phyloP scores from a whole-genome alignment of 2,113 vertebrate genomes.

The Uropsilus gracilis region DNA sequence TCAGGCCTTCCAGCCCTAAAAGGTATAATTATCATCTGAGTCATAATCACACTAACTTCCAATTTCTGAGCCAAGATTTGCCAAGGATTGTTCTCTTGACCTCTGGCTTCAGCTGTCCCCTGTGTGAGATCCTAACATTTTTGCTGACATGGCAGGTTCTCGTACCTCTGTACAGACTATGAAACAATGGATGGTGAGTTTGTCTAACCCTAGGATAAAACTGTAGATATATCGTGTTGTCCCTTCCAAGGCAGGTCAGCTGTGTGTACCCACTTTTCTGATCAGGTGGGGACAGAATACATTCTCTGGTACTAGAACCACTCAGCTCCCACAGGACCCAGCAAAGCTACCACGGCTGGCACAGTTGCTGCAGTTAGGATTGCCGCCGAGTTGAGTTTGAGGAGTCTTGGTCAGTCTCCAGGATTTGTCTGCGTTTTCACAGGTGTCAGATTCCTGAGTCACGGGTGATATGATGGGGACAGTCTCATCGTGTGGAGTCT shows the following conservation, averaged over 20 bases:
- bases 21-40: background rate
- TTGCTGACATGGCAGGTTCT: background rate
- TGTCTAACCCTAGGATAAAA: too few species aligned
- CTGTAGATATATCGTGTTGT: too few species aligned
- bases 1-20: background rate
- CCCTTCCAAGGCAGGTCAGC: too few species aligned
- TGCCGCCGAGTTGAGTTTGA: background rate
- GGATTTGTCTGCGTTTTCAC: background rate
- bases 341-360: background rate
- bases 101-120: background rate
- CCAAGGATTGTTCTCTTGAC: background rate
- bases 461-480: background rate
- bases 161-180: background rate
- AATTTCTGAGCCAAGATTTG: background rate
- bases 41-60: background rate
- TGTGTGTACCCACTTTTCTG: background rate
- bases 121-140: background rate
- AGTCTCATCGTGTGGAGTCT: background rate
- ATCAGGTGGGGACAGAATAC: background rate
- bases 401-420: background rate
- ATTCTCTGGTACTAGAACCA: too few species aligned
- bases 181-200: too few species aligned
- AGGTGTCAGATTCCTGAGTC: background rate
- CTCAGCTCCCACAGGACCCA: too few species aligned
- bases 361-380: background rate